Percentiles rank a stretch among this genome's conserved stretches.
Evolutionary conservation across 2,888 invertebrate species (phyloP).

Genomic region (Temnothorax rugatulus): DNA sequence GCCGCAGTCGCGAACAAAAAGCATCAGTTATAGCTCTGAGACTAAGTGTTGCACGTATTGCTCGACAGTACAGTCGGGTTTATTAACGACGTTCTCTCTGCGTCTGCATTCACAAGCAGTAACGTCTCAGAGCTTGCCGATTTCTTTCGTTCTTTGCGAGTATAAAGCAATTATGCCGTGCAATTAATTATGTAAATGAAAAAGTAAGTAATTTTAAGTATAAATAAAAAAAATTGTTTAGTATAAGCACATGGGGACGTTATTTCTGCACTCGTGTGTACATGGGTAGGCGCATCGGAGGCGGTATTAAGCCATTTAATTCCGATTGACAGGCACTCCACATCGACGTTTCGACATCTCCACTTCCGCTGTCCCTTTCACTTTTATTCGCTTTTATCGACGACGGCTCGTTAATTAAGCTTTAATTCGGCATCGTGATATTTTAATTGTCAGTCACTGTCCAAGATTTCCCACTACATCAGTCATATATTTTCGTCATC

Average conservation of each 20-base stretch:
- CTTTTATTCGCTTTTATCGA: slow-evolving; percentile 50
- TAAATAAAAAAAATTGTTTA: background rate
- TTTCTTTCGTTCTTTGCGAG: background rate
- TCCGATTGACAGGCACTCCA: slow-evolving; percentile 53
- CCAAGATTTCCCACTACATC: slow-evolving; percentile 1
- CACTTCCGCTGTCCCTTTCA: slow-evolving; percentile 65
- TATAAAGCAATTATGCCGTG: background rate
- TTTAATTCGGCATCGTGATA: slow-evolving; percentile 20
- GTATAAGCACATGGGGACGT: background rate
- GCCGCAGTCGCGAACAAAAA: background rate
- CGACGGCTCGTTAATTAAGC: slow-evolving; percentile 47
- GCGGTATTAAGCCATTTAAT: slow-evolving; percentile 62
- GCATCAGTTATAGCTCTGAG: background rate
- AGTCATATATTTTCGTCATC: background rate
- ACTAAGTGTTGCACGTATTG: background rate
- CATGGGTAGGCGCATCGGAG: slow-evolving; percentile 55
- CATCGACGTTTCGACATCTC: slow-evolving; percentile 64
- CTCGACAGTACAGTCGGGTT: slow-evolving; percentile 4
- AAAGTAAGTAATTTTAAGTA: background rate
- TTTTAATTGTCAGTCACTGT: slow-evolving; percentile 23
- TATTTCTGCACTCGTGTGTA: slow-evolving; percentile 17
- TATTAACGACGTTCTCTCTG: background rate
- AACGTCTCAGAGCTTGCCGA: background rate
- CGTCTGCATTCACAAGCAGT: background rate
- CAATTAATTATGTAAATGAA: background rate